Conservation (phyloP, 2,113 vertebrate genomes). For the Dermatemys mawii region DNA sequence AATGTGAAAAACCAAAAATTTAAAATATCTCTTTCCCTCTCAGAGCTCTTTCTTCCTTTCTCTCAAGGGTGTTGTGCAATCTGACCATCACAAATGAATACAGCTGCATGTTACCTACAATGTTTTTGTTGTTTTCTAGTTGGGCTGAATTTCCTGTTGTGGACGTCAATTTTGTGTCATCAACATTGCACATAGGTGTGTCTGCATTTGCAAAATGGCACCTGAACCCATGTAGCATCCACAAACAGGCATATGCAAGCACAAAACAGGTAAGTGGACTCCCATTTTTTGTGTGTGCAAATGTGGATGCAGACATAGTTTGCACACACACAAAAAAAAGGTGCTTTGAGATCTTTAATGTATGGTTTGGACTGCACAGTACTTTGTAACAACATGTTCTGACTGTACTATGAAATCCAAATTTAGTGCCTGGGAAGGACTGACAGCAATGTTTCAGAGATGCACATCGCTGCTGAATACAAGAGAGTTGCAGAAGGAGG, state of each 20-base stretch:
- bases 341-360: not conserved
- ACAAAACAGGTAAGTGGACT: not conserved
- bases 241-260: not conserved
- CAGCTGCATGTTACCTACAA: not conserved
- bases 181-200: not conserved
- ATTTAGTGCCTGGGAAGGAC: not conserved
- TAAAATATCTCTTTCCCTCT: no score
- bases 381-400: not conserved
- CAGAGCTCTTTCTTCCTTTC: no score
- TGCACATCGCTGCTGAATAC: not conserved
- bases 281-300: not conserved
- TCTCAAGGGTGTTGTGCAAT: no score
- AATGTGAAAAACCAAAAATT: no score
- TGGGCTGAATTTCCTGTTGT: accelerated
- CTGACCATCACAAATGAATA: no score
- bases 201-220: not conserved
- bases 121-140: not conserved
- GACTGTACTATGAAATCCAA: not conserved
- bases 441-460: not conserved
- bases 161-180: not conserved
- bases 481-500: not conserved
- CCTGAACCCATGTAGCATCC: not conserved
- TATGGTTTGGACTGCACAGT: not conserved
- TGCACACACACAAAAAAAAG: not conserved
- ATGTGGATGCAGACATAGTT: not conserved